Evolutionary conservation across 2,113 vertebrate species (phyloP), one percentile per base, ranked within the genome.

Genomic region (Limanda limanda): DNA sequence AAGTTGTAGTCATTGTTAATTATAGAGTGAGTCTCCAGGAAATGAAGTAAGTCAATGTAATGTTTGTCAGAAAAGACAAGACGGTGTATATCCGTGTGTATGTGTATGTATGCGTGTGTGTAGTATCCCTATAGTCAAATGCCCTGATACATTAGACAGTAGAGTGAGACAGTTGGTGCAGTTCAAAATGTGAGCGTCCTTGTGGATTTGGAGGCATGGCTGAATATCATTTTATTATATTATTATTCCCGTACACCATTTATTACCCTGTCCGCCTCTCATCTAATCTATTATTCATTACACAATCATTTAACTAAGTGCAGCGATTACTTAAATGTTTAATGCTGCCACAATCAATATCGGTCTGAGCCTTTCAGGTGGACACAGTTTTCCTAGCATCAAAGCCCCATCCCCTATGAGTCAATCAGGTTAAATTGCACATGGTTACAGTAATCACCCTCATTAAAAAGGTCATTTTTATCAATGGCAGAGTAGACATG

Each of bases 241-340:
- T 42, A 79, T 87, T 78, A 86, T 81, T 79, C 82, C 82, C 70
- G n/a, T 47, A 64, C 76, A 84, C 76, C 86, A 87, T 92, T 83
- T 86, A 89, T 92, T 84, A 91, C 66, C 65, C 86, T 81, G 88
- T 86, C 88, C 66, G 76, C 85, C 71, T 85, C 80, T 68, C 66
- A 71, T 82, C 86, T 92, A 77, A 92, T 94, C 79, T 87, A 89
- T 94, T 89, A 91, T 94, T 93, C 88, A 94, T 92, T 83, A 87
- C 78, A 84, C 87, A 91, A 91, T 92, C 88, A 90, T 88, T 91
- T 87, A 85, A 91, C 85, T 93, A 92, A 93, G 88, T 89, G 88
- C 77, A 88, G 81, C 82, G 89, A 90, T 91, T 90, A 92, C 91
- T 92, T 94, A 77, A 92, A 95, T 91, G 82, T 91, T 86, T 92